A percentile compares a stretch with the other conserved stretches of the same genome.
These are phyloP conservation scores for Coendou prehensilis DNA, from an alignment of 2,797 vertebrate species.

Conservation along the genomic window DNA sequence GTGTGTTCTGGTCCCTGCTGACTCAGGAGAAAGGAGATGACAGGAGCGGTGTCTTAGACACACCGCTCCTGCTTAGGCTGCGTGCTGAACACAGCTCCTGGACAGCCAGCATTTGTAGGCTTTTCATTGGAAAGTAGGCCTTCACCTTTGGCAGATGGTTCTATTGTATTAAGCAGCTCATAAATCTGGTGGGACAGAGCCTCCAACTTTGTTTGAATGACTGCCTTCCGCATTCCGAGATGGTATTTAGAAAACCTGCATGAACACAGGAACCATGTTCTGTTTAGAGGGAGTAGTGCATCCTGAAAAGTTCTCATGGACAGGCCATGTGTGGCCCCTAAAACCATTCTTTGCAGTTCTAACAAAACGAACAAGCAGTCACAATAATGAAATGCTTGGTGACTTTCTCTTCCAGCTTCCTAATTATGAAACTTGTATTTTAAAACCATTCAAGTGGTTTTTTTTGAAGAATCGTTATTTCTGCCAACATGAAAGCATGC, in stretches of 20 bases:
- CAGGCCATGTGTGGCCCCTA: neutral
- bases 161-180: slow-evolving; percentile 59
- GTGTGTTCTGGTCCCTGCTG: slow-evolving; percentile 73
- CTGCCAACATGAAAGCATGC: slow-evolving; percentile 66
- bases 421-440: slow-evolving; percentile 76
- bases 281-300: neutral
- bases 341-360: neutral
- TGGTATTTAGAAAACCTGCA: slow-evolving; percentile 34
- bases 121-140: slow-evolving; percentile 74
- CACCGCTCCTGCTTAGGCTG: neutral
- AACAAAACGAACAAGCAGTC: neutral
- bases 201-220: slow-evolving; percentile 64
- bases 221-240: neutral
- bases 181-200: slow-evolving; percentile 1
- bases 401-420: slow-evolving; percentile 50
- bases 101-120: neutral
- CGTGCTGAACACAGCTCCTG: slow-evolving; percentile 56
- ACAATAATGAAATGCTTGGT: slow-evolving; percentile 39
- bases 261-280: neutral
- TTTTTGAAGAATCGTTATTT: slow-evolving; percentile 70
- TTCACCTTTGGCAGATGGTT: slow-evolving; percentile 68
- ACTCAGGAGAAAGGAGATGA: slow-evolving; percentile 72
- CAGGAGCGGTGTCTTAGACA: slow-evolving; percentile 65
- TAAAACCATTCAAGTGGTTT: slow-evolving; percentile 66
- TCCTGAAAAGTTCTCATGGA: neutral